Percentiles rank a stretch among this genome's conserved stretches.
These are phyloP conservation scores for Nanger granti DNA, from an alignment of 2,113 vertebrate species.

Conservation along the genomic window DNA sequence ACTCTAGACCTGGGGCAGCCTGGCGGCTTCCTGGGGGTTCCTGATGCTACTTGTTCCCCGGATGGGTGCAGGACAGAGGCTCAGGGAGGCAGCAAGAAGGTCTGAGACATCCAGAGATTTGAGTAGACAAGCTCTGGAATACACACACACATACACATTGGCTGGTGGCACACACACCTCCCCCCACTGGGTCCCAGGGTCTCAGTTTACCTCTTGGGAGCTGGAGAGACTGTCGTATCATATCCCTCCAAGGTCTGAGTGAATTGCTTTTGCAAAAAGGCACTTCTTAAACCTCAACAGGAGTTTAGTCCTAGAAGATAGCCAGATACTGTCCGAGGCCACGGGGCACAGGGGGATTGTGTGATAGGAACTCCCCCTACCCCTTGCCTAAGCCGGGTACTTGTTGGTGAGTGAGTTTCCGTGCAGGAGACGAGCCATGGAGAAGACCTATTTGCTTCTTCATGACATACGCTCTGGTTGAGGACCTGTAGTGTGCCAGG, in stretches of 20 bases:
- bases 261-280: neutral
- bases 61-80: neutral
- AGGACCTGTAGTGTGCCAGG: neutral
- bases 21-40: neutral
- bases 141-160: neutral
- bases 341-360: accelerated
- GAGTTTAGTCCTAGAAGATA: neutral
- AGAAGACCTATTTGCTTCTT: neutral
- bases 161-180: accelerated
- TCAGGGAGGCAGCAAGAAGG: neutral
- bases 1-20: neutral
- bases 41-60: neutral
- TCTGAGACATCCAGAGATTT: neutral
- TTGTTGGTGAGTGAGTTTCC: neutral
- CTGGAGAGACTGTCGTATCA: neutral
- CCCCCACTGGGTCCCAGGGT: neutral
- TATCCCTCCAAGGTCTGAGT: no score
- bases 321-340: no score
- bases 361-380: accelerated
- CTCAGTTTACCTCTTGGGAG: neutral
- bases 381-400: neutral
- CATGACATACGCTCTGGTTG: neutral
- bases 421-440: accelerated
- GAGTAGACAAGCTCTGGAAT: neutral
- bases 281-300: neutral